phyloP scores from a whole-genome alignment of 2,888 invertebrate genomes.

The Andrena fulva region DNA sequence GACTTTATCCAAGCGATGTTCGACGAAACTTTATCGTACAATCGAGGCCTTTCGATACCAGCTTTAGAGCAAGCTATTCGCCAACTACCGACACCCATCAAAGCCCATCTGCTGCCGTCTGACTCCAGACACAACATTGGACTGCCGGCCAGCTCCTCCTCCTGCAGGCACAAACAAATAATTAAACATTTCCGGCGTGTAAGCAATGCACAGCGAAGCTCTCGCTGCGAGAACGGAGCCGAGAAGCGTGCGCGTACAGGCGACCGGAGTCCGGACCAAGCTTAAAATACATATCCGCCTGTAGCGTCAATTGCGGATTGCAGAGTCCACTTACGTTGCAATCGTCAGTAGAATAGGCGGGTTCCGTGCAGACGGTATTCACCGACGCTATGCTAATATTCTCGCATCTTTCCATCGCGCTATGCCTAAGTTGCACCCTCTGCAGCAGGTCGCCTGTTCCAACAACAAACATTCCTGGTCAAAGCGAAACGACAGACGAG shows the following conservation, averaged over 20 bases:
- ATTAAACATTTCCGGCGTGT: not conserved
- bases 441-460: slow-evolving; percentile 90
- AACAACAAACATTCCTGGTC: not conserved
- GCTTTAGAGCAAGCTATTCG: slow-evolving; percentile 93
- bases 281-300: not conserved
- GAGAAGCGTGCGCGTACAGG: too few relatives aligned
- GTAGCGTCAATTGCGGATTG: too few relatives aligned
- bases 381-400: slow-evolving; percentile 94
- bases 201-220: not conserved
- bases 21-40: slow-evolving; percentile 93
- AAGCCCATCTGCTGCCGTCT: slow-evolving; percentile 90
- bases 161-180: slow-evolving; percentile 85
- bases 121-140: slow-evolving; percentile 93
- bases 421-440: slow-evolving; percentile 91
- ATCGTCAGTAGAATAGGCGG: slow-evolving; percentile 91
- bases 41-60: slow-evolving; percentile 91
- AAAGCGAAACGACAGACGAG: not conserved
- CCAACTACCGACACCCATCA: slow-evolving; percentile 94
- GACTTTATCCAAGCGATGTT: slow-evolving; percentile 94
- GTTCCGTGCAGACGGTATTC: slow-evolving; percentile 93
- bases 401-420: slow-evolving; percentile 93
- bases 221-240: not conserved
- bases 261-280: not conserved
- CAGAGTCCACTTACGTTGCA: slow-evolving; percentile 90
- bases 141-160: slow-evolving; percentile 95